These are phyloP conservation scores for Labeo calbasu DNA, from an alignment of 2,797 vertebrate species.

Conservation along the genomic window DNA sequence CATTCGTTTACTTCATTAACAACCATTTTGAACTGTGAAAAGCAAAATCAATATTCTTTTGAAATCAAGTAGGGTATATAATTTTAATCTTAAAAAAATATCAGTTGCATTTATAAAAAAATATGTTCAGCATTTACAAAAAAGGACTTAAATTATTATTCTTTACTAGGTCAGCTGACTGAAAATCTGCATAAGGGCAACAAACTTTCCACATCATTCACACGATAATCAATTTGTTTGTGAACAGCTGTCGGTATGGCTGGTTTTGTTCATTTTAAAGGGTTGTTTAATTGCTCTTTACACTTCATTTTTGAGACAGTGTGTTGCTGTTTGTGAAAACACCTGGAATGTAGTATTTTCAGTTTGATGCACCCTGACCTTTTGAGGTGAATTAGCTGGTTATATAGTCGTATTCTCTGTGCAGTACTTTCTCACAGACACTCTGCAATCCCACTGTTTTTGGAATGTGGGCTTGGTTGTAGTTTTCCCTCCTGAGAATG, in stretches of 20 bases:
- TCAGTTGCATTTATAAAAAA: conserved; percentile 73
- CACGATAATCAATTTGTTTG: conserved; percentile 28
- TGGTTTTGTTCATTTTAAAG: conserved; percentile 54
- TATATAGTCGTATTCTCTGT: conserved; percentile 90
- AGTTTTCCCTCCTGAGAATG: conserved; percentile 89
- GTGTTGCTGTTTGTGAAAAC: conserved; percentile 82
- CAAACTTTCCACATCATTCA: conserved; percentile 65
- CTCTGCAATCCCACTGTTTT: conserved; percentile 94
- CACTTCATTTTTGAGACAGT: conserved; percentile 76
- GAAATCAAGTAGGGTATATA: conserved; percentile 70
- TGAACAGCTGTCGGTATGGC: conserved; percentile 58
- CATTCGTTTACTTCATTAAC: neutral
- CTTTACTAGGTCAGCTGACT: conserved; percentile 65
- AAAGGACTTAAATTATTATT: conserved; percentile 73
- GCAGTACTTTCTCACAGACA: conserved; percentile 94
- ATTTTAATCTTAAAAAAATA: conserved; percentile 68
- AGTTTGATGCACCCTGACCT: conserved; percentile 85
- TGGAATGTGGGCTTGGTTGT: conserved; percentile 92
- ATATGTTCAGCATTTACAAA: conserved; percentile 81
- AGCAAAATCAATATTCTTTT: conserved; percentile 74
- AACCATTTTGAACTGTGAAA: neutral
- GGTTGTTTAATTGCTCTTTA: conserved; percentile 51
- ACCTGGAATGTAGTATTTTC: conserved; percentile 88
- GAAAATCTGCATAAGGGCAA: conserved; percentile 67
- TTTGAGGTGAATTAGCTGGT: conserved; percentile 83